Evolutionary conservation across 2,888 invertebrate species (phyloP).

Genomic region (Anthrax anthrax): DNA sequence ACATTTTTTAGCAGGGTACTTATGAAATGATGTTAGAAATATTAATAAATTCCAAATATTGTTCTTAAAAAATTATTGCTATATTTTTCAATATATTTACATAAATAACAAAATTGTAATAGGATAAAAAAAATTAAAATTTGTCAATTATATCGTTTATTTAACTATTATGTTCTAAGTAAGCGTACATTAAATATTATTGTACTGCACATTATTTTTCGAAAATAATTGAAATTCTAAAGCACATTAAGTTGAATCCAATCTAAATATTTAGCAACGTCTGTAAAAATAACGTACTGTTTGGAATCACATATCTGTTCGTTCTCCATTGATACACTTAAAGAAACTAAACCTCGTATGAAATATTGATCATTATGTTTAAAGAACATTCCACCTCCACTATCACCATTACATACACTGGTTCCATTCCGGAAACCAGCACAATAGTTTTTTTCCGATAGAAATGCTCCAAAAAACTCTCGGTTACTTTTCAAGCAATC

Average conservation of each 20-base stretch:
- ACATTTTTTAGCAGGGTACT: too few relatives aligned
- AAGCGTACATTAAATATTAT: too few relatives aligned
- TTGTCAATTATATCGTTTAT: too few relatives aligned
- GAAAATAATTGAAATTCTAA: too few relatives aligned
- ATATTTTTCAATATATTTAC: too few relatives aligned
- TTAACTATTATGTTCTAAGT: too few relatives aligned
- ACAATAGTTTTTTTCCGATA: conserved; percentile 10
- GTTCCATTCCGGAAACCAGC: conserved; percentile 17
- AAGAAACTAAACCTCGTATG: conserved; percentile 11
- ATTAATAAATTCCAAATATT: too few relatives aligned
- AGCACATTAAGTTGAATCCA: conserved; percentile 22
- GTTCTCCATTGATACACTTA: conserved; percentile 13
- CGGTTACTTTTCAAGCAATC: conserved; percentile 19
- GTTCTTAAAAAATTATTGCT: too few relatives aligned
- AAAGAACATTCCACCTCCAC: conserved; percentile 37
- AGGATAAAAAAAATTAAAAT: too few relatives aligned
- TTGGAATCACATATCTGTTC: conserved; percentile 32
- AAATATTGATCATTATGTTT: conserved; percentile 4
- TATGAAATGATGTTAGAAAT: too few relatives aligned
- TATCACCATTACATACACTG: conserved; percentile 39
- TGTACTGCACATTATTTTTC: too few relatives aligned
- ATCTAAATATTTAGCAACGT: conserved; percentile 25
- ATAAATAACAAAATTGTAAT: too few relatives aligned
- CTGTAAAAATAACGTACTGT: conserved; percentile 36
- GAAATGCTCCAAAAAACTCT: conserved; percentile 8